Conservation (phyloP, 2,113 vertebrate species). For the Axis porcinus region DNA sequence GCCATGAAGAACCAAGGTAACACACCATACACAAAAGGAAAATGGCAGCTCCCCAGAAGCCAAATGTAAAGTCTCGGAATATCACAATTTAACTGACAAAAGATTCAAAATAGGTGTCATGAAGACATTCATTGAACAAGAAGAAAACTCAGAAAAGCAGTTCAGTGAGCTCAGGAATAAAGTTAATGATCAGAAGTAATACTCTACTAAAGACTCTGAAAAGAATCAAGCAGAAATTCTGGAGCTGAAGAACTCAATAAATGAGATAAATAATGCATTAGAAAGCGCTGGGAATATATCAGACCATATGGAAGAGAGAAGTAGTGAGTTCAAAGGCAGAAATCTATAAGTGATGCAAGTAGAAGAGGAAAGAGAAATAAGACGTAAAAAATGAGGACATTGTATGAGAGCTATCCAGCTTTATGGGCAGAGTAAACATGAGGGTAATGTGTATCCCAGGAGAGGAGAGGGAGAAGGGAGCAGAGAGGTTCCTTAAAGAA, state of each 20-base stretch:
- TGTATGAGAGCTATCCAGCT: not conserved
- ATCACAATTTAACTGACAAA: not conserved
- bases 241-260: not conserved
- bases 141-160: not conserved
- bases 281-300: not conserved
- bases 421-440: not conserved
- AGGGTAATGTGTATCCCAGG: not conserved
- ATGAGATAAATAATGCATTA: not conserved
- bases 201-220: not conserved
- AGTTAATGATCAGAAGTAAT: not conserved
- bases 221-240: not conserved
- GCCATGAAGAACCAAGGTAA: not conserved
- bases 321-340: not conserved
- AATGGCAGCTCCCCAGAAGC: not conserved
- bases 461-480: not conserved
- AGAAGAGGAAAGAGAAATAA: not conserved
- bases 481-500: not conserved
- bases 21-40: not conserved
- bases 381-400: not conserved
- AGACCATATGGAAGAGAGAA: not conserved
- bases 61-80: not conserved
- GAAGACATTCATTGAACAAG: not conserved
- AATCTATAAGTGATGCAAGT: not conserved
- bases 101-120: not conserved
- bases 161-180: not conserved